Base-by-base conservation (phyloP, 2,888 invertebrate species). In the Cryptus viduatorius region DNA sequence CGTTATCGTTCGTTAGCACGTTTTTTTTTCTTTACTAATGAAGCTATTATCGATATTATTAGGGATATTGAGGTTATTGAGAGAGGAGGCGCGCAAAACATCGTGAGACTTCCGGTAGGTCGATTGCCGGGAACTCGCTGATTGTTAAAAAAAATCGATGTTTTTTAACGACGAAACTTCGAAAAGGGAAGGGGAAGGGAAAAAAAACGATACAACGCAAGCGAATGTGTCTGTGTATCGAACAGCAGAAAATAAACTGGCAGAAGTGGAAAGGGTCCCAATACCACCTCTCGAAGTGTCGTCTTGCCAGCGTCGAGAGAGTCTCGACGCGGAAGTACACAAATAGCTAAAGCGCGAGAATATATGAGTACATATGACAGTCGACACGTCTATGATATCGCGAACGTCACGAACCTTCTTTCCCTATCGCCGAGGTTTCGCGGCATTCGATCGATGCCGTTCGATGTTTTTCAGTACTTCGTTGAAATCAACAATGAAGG, bases 281-380 rank as follows among this genome's bases (percentile, higher is more conserved):
- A 44, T 46, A 37, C 5, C 71, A 3, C 37, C 16, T 59, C 31
- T 29, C 24, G 12, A 48, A n/a, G 53, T 67, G 67, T 73, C 42
- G 53, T 71, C 29, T 56, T 69, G 68, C 68, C 64, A 68, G 59
- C 77, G 67, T 59, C 14, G 72, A 31, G 72, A 31, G 50, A 19
- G 42, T 42, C n/a, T 76, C 64, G 80, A 82, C 76, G 76, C 86
- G 86, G 84, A 86, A 86, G 79, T 86, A 61, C 80, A 56, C 69
- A 86, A 79, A 84, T 81, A 86, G 78, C 76, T 24, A 46, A 86
- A 82, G 79, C 71, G 67, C 48, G 71, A 53, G 44, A 85, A 79
- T 83, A 77, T 80, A 83, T 37, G 69, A 76, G 71, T 65, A 56
- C 19, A 29, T 24, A 71, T 82, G 79, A 79, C 82, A 82, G 79